Base-by-base conservation (phyloP, 2,113 vertebrate genomes). In the Syngnathus scovelli region DNA sequence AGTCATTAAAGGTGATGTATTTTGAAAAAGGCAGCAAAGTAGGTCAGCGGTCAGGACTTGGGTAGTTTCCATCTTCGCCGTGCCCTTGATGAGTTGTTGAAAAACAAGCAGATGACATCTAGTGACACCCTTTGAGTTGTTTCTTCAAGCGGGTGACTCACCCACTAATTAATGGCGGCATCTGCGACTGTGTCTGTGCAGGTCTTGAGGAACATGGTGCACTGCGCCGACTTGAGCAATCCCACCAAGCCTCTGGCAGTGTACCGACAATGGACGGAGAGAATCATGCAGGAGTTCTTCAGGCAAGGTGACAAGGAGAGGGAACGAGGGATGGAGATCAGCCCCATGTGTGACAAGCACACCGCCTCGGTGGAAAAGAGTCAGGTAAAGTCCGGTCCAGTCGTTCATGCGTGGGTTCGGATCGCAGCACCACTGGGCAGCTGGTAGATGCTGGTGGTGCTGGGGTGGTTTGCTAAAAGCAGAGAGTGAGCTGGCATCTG, bases 261-360 rank as follows among this genome's bases (percentile, higher is more conserved):
- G 66, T 96, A 96, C 78, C 90, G 95, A 59, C 94, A 96, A 72
- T 96, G 95, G 95, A 96, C 95, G 0, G 94, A 96, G 71, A 93
- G 95, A 66, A 96, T 96, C 86, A 94, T 96, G 93, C 90, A 95
- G 18, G 95, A 96, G 89, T 96, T 96, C 89, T 96, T 94, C 89
- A 89, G 92, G 75, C 95, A 96, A 86, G 95, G 95, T 0, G 95
- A 96, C 83, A 92, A 92, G 44, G 94, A 97, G 66, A 87, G 94
- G 0, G 94, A 95, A 74, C 89, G 94, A 6, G 94, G 94, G 73
- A 95, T 96, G 94, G 95, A 97, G 85, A 96, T 96, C 81, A 96
- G 94, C 75, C 94, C 94, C 74, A 97, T 97, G 95, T 95, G 94
- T 0, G 94, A 97, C 71, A 95, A 96, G 87, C 95, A 95, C 86